Evolutionary conservation across 2,113 vertebrate genomes (phyloP), one percentile per base, ranked within the genome.

Genomic region (Petrocephalus zakoni): DNA sequence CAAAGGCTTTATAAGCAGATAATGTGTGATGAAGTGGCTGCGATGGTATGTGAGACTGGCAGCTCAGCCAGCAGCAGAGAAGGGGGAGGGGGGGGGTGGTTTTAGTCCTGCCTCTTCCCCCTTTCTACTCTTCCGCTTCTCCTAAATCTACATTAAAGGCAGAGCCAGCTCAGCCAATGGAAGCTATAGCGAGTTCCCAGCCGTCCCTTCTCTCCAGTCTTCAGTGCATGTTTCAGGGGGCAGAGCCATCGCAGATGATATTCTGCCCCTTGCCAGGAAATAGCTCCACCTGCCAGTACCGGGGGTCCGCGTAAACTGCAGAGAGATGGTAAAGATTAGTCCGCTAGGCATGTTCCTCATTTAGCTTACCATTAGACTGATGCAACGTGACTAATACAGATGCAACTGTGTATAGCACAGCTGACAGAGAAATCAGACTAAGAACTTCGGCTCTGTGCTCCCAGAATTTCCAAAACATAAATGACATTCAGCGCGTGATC

Each of bases 231-330:
- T 51, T n/a, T 91, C 92, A 96, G 85, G 93, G 93, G 8, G 92
- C 86, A 0, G 94, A 94, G 0, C 95, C 95, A 4, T 95, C 95
- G 58, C 95, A 96, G 90, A 95, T 91, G 47, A 96, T 92, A 90
- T 94, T 95, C 91, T 96, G 94, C 42, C 92, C 95, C 85, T 89
- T 91, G 6, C 94, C 94, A 0, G 95, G 95, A 78, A 95, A 95
- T 47, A 95, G 92, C 90, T 95, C 94, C 93, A 95, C 93, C 91
- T 94, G 93, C 95, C 95, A 96, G 93, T 94, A 95, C 8, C 91
- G 94, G 4, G 95, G 93, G 89, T 96, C 95, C 0, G 95, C 94
- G 2, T 95, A 94, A 42, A 96, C 95, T 96, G 90, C 19, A 47
- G 68, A 83, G 84, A 89, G 78, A 87, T 47, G 15, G 55, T 42